Evolutionary conservation across 2,888 invertebrate species (phyloP), one percentile per base, ranked within the genome.

Genomic region (Cryptocephalus moraei): DNA sequence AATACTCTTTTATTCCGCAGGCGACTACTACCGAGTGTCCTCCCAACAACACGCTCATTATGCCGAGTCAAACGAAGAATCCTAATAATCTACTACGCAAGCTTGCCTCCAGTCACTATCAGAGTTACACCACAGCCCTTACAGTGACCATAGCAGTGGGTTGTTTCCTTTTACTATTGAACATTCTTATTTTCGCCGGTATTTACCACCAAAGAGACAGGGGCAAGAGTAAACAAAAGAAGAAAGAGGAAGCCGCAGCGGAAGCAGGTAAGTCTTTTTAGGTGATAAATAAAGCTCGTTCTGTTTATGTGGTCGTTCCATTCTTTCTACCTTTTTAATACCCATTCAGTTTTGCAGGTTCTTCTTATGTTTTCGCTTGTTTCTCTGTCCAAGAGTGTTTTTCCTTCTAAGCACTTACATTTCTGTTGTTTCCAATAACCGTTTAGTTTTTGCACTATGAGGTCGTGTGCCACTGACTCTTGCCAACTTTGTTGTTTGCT

Each of bases 81-180:
- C 78, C 78, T 8, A 81, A 81, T 54, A 84, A 86, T 51, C 74
- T 89, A 3, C 72, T 87, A 41, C 80, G 86, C 34, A 81, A 87
- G 42, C 73, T 88, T 8, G 84, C 87, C n/a, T 82, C 82, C 9
- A 86, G 84, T 49, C 89, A 90, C 62, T 89, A 89, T 62, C 90
- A 90, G 65, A 90, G 87, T 49, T 91, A 91, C 67, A 89, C 91
- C 8, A 90, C 91, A 0, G 91, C 91, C 0, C 73, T 92, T 12
- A 86, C 90, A 8, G 88, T 91, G 32, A 91, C 91, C 1, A 88
- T 91, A 52, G 88, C 86, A 1, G 88, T 90, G 8, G 90, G 89
- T 1, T 88, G 89, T 61, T 88, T 90, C 56, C 75, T 91, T 8
- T 73, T 91, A 8, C 74, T 90, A 32, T 75, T 91, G 31, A 91